Evolutionary conservation across 1,140 invertebrate species (phyloP), one percentile per base, ranked within the genome.

Genomic region (Phenacoccus solenopsis): DNA sequence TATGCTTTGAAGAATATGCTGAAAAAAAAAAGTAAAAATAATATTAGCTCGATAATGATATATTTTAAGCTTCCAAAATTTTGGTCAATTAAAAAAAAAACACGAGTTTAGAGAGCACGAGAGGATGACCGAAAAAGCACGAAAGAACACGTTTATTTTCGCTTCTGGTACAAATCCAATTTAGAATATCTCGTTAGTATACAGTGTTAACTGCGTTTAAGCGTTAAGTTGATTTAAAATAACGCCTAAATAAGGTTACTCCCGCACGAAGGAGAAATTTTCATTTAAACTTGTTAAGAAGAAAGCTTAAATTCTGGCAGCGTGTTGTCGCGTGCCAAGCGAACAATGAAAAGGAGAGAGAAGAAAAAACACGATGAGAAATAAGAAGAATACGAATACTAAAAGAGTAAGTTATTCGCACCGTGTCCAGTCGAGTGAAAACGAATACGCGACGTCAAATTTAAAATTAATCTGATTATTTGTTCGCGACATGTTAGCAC

Each of bases 381-480:
- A 49, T 49, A 49, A 49, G 38, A 49, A 49, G 38, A 49, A 49
- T 49, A 49, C 38, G 38, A 49, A 49, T 49, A 49, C 5, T 49
- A 49, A 49, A 49, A 49, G 38, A 25, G 59, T 27, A 64, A 64
- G 59, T 64, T 64, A 24, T 64, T 27, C 59, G 59, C 21, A 7
- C 59, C 22, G 59, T 24, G 59, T 64, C 59, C 59, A 64, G 20
- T 22, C 59, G 25, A 64, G 20, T 22, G 59, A 64, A 64, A 64
- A 64, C 59, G 59, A 64, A 64, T 64, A 64, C 59, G 59, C 59
- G 59, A 64, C 59, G 59, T 64, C 59, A 64, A 64, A 64, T 64
- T 64, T 64, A 64, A 64, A 64, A 64, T 64, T 64, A 64, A 64
- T 64, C 59, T 64, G 59, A 64, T 64, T 64, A 64, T 64, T 64